These are phyloP conservation scores for Dasysyrphus tricinctus DNA, from an alignment of 2,888 invertebrate species.

Conservation along the genomic window DNA sequence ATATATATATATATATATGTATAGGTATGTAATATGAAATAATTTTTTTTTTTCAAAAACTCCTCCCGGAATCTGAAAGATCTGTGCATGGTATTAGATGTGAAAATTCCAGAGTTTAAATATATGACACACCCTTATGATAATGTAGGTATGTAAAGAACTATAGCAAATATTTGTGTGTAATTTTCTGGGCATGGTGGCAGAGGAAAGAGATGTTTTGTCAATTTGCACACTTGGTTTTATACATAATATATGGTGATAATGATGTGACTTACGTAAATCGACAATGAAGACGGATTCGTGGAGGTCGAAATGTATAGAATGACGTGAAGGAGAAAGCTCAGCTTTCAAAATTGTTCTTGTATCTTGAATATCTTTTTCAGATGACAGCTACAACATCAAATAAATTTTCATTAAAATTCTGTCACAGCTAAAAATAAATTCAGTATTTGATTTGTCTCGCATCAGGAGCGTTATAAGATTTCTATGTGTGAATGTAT, in stretches of 20 bases:
- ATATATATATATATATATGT: too few species aligned
- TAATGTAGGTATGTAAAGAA: too few species aligned
- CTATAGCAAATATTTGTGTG: constrained; percentile 6
- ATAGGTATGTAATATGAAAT: too few species aligned
- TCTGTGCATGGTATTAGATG: too few species aligned
- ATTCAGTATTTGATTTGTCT: not conserved
- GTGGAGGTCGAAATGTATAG: not conserved
- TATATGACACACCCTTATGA: too few species aligned
- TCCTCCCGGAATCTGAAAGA: too few species aligned
- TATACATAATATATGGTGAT: constrained; percentile 5
- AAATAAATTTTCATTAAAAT: constrained; percentile 49
- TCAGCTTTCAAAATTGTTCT: constrained; percentile 41
- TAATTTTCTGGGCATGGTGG: constrained; percentile 4
- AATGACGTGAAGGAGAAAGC: not conserved
- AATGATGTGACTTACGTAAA: constrained; percentile 20
- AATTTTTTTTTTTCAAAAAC: too few species aligned
- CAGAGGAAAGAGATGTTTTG: not conserved
- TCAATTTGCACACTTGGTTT: constrained; percentile 16
- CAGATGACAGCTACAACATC: constrained; percentile 14
- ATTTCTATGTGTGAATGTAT: too few species aligned
- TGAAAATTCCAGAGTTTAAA: too few species aligned
- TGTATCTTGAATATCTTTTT: constrained; percentile 23
- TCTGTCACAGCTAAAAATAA: constrained; percentile 36
- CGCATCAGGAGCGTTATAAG: not conserved
- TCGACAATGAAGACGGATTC: constrained; percentile 21